These are phyloP conservation scores for Hypselothyrea guttata DNA, from an alignment of 2,888 invertebrate genomes.

Conservation along the genomic window DNA sequence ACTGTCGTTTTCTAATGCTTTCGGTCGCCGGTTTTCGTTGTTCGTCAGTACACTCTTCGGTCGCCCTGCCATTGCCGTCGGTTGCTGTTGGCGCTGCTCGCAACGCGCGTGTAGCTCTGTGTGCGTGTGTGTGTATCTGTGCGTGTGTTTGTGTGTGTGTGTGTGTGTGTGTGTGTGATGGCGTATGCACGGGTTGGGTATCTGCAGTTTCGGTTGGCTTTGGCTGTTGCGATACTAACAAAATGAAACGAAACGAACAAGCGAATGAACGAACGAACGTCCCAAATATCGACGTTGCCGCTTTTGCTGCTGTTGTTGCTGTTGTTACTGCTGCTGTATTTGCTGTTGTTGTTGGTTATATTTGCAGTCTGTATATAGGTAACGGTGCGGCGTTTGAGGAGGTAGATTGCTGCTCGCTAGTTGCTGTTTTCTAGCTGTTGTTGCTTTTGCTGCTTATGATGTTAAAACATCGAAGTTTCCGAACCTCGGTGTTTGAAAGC, in stretches of 20 bases:
- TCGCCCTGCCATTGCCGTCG: constrained; percentile 40
- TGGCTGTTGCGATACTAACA: constrained; percentile 67
- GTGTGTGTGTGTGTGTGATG: constrained; percentile 10
- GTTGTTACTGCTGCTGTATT: constrained; percentile 35
- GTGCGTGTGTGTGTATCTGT: constrained; percentile 30
- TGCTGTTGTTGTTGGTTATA: constrained; percentile 50
- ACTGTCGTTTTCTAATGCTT: constrained; percentile 59
- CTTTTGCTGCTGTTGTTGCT: constrained; percentile 36
- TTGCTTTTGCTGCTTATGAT: constrained; percentile 50
- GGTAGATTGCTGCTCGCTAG: constrained; percentile 41
- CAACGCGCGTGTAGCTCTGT: constrained; percentile 73
- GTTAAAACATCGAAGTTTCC: too few relatives aligned
- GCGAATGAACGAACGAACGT: constrained; percentile 49
- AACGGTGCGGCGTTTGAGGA: constrained; percentile 33
- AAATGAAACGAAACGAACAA: constrained; percentile 2
- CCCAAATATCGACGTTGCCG: constrained; percentile 70
- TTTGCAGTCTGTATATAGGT: constrained; percentile 43
- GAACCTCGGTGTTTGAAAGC: too few relatives aligned
- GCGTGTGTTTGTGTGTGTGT: constrained; percentile 15
- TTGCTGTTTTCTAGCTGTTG: constrained; percentile 20
- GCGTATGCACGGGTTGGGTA: constrained; percentile 20
- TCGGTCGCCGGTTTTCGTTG: constrained; percentile 29
- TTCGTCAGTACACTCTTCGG: constrained; percentile 36
- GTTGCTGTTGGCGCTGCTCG: constrained; percentile 51
- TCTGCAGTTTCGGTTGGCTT: constrained; percentile 22